Evolutionary conservation across 2,888 invertebrate species (phyloP).

Genomic region (Parnassius apollo): DNA sequence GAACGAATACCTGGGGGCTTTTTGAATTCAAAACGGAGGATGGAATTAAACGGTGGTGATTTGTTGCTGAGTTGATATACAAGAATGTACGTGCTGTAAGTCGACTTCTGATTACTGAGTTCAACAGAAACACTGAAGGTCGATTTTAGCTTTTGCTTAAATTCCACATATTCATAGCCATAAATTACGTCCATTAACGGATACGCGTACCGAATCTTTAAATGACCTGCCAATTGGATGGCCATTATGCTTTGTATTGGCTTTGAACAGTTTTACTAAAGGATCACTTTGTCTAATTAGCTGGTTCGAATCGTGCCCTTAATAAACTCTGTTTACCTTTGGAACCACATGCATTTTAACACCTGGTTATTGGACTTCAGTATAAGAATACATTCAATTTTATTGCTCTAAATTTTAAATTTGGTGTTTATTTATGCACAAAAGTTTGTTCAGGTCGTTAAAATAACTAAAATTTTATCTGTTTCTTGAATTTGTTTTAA

Average conservation of each 20-base stretch:
- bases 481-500: too few species aligned
- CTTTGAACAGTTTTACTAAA: slow-evolving; percentile 11
- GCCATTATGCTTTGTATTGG: slow-evolving; percentile 9
- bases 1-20: too few species aligned
- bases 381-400: neutral
- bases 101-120: too few species aligned
- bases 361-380: neutral
- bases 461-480: too few species aligned
- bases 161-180: too few species aligned
- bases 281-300: slow-evolving; percentile 20
- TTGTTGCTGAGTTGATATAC: too few species aligned
- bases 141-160: too few species aligned
- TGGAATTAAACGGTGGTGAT: too few species aligned
- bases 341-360: neutral
- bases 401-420: neutral
- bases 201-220: neutral
- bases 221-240: slow-evolving; percentile 6
- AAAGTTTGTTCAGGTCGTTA: neutral
- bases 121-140: too few species aligned
- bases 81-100: too few species aligned
- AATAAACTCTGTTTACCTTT: slow-evolving; percentile 1
- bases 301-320: slow-evolving; percentile 3
- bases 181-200: too few species aligned
- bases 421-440: neutral
- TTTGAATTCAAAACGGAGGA: too few species aligned